Conservation (phyloP, 2,888 invertebrate genomes). For the Leucophenga maculata region DNA sequence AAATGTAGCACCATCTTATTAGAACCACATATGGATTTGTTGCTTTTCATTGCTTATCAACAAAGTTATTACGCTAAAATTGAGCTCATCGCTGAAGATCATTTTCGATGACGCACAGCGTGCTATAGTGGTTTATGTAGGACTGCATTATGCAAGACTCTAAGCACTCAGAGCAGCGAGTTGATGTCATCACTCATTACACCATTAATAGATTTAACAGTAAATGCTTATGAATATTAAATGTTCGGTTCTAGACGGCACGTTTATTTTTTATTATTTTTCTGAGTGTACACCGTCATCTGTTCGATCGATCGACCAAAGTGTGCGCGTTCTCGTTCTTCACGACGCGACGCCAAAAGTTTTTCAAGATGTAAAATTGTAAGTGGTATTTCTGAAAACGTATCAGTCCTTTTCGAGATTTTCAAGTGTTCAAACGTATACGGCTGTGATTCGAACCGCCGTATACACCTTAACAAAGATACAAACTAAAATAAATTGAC, state of each 20-base stretch:
- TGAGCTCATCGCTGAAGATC: no score
- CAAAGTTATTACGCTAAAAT: no score
- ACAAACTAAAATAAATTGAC: background rate
- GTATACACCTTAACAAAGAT: constrained; percentile 26
- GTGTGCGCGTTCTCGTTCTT: constrained; percentile 41
- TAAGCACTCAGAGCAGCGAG: no score
- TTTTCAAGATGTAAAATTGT: constrained; percentile 66
- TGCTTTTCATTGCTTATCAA: no score
- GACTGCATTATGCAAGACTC: no score
- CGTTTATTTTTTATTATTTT: constrained; percentile 27
- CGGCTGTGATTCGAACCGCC: constrained; percentile 38
- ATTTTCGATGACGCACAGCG: no score
- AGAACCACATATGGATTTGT: no score
- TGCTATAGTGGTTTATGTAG: no score
- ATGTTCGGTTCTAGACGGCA: constrained; percentile 42
- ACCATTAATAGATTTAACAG: no score
- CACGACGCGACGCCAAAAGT: constrained; percentile 30
- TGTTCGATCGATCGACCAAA: background rate
- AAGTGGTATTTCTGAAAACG: constrained; percentile 64
- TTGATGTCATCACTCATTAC: no score
- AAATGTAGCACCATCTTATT: no score
- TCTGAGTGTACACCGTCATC: constrained; percentile 26
- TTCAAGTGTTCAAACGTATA: constrained; percentile 66
- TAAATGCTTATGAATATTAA: constrained; percentile 49
- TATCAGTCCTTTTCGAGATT: constrained; percentile 71